Percentiles rank a stretch among this genome's conserved stretches.
These are phyloP conservation scores for Apostichopus parvimensis DNA, from an alignment of 35 echinoderm and acorn worm species.

Conservation along the genomic window DNA sequence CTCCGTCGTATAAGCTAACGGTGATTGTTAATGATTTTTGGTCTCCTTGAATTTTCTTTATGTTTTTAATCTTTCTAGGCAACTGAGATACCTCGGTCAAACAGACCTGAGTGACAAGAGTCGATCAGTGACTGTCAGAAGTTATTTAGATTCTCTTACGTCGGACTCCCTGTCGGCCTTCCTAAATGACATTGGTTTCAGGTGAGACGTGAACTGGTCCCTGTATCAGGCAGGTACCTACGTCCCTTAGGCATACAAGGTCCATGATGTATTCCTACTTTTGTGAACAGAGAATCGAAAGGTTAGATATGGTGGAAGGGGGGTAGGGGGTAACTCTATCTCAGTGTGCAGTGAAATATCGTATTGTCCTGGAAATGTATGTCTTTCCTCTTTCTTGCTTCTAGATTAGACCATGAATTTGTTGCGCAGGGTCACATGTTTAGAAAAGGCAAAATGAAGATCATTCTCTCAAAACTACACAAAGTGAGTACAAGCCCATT, in stretches of 20 bases:
- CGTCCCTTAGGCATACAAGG: background rate
- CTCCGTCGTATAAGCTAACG: too few species aligned
- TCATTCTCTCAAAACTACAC: slow-evolving; percentile 83
- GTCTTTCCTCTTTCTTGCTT: slow-evolving; percentile 16
- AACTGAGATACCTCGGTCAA: slow-evolving; percentile 87
- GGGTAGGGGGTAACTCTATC: too few species aligned
- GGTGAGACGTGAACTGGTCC: slow-evolving; percentile 32
- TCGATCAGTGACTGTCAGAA: slow-evolving; percentile 74
- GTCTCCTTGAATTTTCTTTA: background rate
- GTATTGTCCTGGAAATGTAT: too few species aligned
- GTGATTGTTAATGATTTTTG: background rate
- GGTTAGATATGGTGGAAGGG: too few species aligned
- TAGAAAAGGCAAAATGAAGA: slow-evolving; percentile 96
- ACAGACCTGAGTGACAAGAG: slow-evolving; percentile 90
- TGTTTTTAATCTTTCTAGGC: slow-evolving; percentile 57
- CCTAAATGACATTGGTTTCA: slow-evolving; percentile 93
- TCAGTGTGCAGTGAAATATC: too few species aligned
- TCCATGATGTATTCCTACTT: background rate
- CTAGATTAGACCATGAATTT: slow-evolving; percentile 94
- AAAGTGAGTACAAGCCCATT: slow-evolving; percentile 58
- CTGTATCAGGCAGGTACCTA: too few species aligned
- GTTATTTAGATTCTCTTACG: slow-evolving; percentile 80
- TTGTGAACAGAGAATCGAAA: too few species aligned
- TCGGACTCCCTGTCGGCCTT: slow-evolving; percentile 83
- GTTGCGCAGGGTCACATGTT: slow-evolving; percentile 94